These are phyloP conservation scores for Engraulis encrasicolus DNA, from an alignment of 2,113 vertebrate species.

Conservation along the genomic window DNA sequence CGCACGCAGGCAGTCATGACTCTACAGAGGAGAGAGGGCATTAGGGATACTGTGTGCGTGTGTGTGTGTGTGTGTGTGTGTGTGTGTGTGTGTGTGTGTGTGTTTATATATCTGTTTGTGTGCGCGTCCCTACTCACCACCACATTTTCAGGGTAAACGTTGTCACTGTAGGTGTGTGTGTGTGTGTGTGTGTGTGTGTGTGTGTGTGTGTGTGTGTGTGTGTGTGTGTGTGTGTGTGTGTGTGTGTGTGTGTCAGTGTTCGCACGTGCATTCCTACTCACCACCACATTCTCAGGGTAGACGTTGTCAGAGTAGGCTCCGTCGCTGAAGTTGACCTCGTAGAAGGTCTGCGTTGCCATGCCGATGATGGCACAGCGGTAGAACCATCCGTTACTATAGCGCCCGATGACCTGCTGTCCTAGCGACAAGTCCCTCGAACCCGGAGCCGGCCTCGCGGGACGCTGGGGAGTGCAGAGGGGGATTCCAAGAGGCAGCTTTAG, in stretches of 20 bases:
- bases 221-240: not conserved
- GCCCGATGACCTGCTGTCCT: constrained; percentile 90
- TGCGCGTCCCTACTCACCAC: constrained; percentile 74
- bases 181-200: no score
- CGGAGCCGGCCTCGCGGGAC: no score
- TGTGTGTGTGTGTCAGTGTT: not conserved
- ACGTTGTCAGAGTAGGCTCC: constrained; percentile 97
- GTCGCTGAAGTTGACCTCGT: constrained; percentile 94
- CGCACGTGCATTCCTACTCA: constrained; percentile 67
- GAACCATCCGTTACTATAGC: constrained; percentile 86
- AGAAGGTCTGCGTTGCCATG: constrained; percentile 85
- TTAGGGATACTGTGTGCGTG: not conserved
- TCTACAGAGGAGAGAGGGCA: constrained; percentile 72
- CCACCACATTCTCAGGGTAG: constrained; percentile 89
- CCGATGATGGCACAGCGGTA: constrained; percentile 91
- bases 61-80: no score
- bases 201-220: not conserved
- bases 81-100: not conserved
- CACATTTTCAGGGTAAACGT: constrained; percentile 91
- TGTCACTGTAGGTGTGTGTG: constrained; percentile 73
- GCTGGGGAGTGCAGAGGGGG: no score
- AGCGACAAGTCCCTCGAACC: constrained; percentile 73
- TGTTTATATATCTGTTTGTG: no score
- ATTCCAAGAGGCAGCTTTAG: no score
- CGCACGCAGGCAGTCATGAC: constrained; percentile 84